A percentile compares a stretch with the other conserved stretches of the same genome.
Evolutionary conservation across 1,140 invertebrate species (phyloP).

Genomic region (Aphidius gifuensis): DNA sequence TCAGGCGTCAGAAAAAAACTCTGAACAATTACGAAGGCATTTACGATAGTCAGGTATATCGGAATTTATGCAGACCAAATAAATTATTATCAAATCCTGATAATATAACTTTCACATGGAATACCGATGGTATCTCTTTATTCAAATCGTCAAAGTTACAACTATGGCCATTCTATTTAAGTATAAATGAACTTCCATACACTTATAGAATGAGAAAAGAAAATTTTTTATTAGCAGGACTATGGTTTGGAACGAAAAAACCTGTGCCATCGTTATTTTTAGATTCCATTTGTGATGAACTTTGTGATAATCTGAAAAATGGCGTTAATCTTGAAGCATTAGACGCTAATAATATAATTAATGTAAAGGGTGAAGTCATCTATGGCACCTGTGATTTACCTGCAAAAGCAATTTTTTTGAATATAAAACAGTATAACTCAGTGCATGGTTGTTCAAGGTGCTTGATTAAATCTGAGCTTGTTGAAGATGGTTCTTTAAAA

Average conservation of each 20-base stretch:
- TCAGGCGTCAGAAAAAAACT: conserved; percentile 20
- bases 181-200: conserved; percentile 11
- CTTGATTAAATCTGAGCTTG: neutral
- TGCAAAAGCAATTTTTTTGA: conserved; percentile 15
- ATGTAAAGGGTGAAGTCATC: neutral
- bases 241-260: conserved; percentile 10
- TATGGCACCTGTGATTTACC: conserved; percentile 17
- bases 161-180: conserved; percentile 19
- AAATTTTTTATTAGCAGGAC: conserved; percentile 7
- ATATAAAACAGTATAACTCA: conserved; percentile 12
- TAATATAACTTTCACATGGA: conserved; percentile 19
- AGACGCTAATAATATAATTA: neutral
- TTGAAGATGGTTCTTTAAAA: neutral
- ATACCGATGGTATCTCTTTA: conserved; percentile 13
- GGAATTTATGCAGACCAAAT: conserved; percentile 6
- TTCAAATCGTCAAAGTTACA: conserved; percentile 13
- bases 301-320: neutral
- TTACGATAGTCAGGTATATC: conserved; percentile 30
- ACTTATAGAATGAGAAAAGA: neutral
- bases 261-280: conserved; percentile 8
- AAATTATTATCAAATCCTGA: neutral
- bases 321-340: neutral
- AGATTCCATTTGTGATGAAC: neutral
- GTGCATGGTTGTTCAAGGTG: conserved; percentile 13
- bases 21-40: conserved; percentile 27